Conservation (phyloP, 2,888 invertebrate species). For the Nomada lathburiana region DNA sequence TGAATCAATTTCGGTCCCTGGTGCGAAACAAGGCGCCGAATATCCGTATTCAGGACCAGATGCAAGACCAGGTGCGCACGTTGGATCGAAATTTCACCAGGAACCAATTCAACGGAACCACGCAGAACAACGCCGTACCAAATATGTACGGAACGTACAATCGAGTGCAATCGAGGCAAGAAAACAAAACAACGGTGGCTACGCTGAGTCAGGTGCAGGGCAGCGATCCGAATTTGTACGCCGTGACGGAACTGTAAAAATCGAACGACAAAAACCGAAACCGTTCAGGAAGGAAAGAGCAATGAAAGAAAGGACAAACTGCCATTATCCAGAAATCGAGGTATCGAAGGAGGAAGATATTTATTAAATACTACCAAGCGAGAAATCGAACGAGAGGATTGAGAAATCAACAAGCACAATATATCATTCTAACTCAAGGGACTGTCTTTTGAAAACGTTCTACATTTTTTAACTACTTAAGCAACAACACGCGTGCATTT, state of each 20-base stretch:
- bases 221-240: constrained; percentile 87
- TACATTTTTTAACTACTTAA: constrained; percentile 38
- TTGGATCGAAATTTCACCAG: constrained; percentile 82
- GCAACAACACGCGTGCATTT: constrained; percentile 32
- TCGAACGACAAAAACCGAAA: background rate
- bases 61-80: constrained; percentile 82
- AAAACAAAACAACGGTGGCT: constrained; percentile 78
- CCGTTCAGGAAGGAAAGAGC: background rate
- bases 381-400: no score
- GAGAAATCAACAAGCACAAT: constrained; percentile 6
- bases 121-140: constrained; percentile 79
- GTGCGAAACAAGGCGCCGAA: constrained; percentile 82
- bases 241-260: constrained; percentile 87
- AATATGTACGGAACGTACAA: constrained; percentile 84
- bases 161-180: constrained; percentile 80
- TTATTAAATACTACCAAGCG: no score
- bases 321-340: background rate
- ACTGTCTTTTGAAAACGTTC: constrained; percentile 30
- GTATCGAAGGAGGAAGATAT: no score
- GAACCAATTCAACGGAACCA: constrained; percentile 78
- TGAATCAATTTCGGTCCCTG: constrained; percentile 86
- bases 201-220: constrained; percentile 83
- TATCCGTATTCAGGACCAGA: constrained; percentile 82
- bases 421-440: constrained; percentile 18
- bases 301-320: constrained; percentile 24